Base-by-base conservation (phyloP, 2,888 invertebrate genomes). In the Scelioninae gen. 1 region DNA sequence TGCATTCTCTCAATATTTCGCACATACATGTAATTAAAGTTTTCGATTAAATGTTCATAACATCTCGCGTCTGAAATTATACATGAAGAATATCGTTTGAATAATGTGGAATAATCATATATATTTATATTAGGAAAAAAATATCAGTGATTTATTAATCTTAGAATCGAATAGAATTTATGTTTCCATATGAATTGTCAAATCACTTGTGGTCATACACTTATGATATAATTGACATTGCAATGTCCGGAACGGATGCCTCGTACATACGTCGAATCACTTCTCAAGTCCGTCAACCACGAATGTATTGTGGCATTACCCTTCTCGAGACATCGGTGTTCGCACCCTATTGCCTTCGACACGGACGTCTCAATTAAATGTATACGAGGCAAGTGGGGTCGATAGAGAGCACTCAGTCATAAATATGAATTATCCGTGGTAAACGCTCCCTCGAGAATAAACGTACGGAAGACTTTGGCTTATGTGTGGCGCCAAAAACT, bases 311-410 rank as follows among this genome's bases (percentile, higher is more conserved):
- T 79, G 68, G 58, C 71, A 71, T 47, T 84, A 71, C 82, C 82
- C 77, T 84, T 69, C 62, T 77, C 82, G 80, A 78, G 77, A 82
- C 79, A 74, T 85, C 87, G 79, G 86, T 87, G 88, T 90, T 90
- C 87, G 89, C 91, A 90, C 91, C 91, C 91, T 90, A 91, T 91
- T 90, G 91, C 91, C 88, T 90, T 86, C 88, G 90, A 90, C 91
- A 89, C 89, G 91, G 89, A 92, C 91, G 91, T 91, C 91, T 92
- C 91, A 92, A 92, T 92, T 92, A 92, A 92, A 91, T 90, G 91
- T 88, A 89, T 91, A 91, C 91, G 89, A 90, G 89, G 86, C 89
- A 87, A 91, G 89, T 88, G 89, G 91, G 91, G 90, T 91, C 91
- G 91, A 91, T 91, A 90, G 88, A 91, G 90, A 92, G 90, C 90